Base-by-base conservation (phyloP, 2,113 vertebrate genomes). In the Nibea albiflora region DNA sequence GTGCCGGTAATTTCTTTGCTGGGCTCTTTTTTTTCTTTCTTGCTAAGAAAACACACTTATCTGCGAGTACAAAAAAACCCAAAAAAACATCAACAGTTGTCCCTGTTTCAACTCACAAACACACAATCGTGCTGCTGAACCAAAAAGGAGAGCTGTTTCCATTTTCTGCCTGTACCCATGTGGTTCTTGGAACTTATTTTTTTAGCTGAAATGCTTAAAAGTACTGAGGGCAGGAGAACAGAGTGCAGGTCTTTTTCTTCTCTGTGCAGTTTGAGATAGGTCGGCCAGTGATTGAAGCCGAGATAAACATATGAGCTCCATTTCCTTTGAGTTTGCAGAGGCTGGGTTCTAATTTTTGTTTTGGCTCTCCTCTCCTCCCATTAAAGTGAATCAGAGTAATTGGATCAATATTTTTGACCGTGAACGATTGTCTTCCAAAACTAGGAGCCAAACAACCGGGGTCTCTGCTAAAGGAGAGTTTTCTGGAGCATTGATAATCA, bases 391-490 rank as follows among this genome's bases (percentile, higher is more conserved):
- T 81, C 68, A 50, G 31, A 73, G 60, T 81, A 90, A 90, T 83
- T 87, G 65, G 62, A 90, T 87, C 86, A 88, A 87, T 87, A 88
- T 72, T 77, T 86, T 28, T 85, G 69, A 85, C 73, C 0, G 49
- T 56, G 31, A 90, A 85, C 0, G 3, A 83, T 64, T 17, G 69
- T 61, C 69, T 76, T 74, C 42, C 5, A 71, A 71, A 85, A 44
- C 65, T 2, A 52, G 31, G 42, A 73, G 35, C 46, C 39, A 71
- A 52, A 58, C 39, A 81, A 26, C 60, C 4, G 6, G 19, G 19
- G 35, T n/a, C 44, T 64, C 19, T 16, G 11, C 26, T 28, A 20
- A 65, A 61, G 16, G 46, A 64, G 54, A 70, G 49, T 52, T 67
- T 83, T 83, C 58, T 69, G 26, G 71, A 65, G n/a, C 67, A 71